Evolutionary conservation across 2,113 vertebrate species (phyloP).

Genomic region (Philantomba maxwellii): DNA sequence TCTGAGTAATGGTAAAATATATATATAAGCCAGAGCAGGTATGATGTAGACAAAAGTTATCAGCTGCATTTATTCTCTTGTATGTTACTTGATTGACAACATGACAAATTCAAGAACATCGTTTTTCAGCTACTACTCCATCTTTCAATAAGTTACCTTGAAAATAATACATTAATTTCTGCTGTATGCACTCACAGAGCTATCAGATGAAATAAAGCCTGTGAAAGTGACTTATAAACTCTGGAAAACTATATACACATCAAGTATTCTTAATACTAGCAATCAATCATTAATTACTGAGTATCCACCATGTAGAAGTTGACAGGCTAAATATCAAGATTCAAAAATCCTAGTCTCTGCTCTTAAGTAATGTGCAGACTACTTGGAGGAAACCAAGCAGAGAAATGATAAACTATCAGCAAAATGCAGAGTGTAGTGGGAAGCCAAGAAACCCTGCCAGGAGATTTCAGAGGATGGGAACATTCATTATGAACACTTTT

Average conservation of each 20-base stretch:
- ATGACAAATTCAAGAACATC: neutral
- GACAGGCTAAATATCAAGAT: neutral
- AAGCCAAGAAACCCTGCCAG: fast-evolving
- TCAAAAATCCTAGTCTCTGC: neutral
- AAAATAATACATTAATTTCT: neutral
- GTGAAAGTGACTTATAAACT: neutral
- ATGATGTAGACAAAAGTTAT: neutral
- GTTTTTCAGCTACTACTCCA: neutral
- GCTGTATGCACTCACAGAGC: neutral
- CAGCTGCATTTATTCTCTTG: neutral
- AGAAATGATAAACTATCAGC: neutral
- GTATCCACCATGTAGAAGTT: neutral
- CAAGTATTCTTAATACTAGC: neutral
- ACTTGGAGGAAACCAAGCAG: neutral
- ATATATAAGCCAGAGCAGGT: neutral
- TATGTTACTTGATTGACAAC: neutral
- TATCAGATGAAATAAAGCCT: neutral
- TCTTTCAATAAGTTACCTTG: neutral
- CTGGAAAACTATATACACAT: neutral
- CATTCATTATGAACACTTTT: fast-evolving
- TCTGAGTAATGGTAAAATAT: neutral
- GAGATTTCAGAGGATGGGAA: neutral
- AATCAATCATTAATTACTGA: neutral
- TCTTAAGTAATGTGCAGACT: neutral
- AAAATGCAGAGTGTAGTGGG: fast-evolving